Conservation (phyloP, 2,797 vertebrate species). For the Thamnophis elegans region DNA sequence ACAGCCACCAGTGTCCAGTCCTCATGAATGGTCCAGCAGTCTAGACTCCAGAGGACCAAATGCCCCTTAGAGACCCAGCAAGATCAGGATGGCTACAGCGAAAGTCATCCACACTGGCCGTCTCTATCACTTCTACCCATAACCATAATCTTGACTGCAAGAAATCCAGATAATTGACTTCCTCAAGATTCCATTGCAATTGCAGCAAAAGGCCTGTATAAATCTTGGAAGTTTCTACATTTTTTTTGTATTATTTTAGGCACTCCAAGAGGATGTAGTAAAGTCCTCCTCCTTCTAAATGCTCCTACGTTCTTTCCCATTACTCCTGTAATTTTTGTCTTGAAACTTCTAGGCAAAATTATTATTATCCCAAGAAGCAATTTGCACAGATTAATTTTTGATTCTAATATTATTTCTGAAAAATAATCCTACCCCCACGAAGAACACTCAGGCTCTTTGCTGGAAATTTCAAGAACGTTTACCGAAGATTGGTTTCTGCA, state of each 20-base stretch:
- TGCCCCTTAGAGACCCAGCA: neutral
- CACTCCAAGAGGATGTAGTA: neutral
- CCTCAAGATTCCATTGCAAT: neutral
- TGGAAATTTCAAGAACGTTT: neutral
- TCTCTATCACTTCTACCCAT: neutral
- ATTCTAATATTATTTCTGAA: neutral
- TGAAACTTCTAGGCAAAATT: neutral
- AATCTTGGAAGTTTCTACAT: neutral
- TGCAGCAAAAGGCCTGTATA: neutral
- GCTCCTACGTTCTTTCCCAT: neutral
- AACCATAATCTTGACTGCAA: neutral
- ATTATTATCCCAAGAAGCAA: neutral
- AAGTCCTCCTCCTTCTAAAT: neutral
- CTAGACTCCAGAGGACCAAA: neutral
- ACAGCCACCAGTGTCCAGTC: neutral
- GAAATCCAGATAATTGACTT: neutral
- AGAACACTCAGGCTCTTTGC: neutral
- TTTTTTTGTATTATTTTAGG: neutral
- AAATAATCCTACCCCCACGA: neutral
- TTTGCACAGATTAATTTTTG: neutral
- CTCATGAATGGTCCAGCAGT: neutral
- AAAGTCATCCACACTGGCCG: neutral
- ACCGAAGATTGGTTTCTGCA: slow-evolving; percentile 10
- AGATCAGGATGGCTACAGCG: neutral
- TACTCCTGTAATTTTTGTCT: neutral